phyloP scores from a whole-genome alignment of 2,888 invertebrate species.

The Cataglyphis albicans region DNA sequence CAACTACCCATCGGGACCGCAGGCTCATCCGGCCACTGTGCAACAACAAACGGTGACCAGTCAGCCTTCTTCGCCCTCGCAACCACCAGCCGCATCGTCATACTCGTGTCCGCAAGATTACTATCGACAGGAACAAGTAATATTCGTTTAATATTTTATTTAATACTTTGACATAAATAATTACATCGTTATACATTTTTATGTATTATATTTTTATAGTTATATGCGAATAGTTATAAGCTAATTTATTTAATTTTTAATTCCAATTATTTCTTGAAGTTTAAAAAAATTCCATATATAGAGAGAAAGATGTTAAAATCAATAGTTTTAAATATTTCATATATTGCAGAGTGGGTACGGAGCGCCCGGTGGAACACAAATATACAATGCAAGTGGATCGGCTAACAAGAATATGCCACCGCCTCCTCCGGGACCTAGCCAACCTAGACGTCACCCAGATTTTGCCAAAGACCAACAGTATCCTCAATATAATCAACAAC shows the following conservation, averaged over 20 bases:
- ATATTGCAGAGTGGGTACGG: slow-evolving; percentile 81
- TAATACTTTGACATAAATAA: slow-evolving; percentile 59
- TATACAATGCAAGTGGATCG: slow-evolving; percentile 86
- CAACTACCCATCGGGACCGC: slow-evolving; percentile 88
- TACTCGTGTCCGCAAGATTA: slow-evolving; percentile 86
- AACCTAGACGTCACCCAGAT: slow-evolving; percentile 93
- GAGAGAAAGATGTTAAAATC: background rate
- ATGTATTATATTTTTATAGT: background rate
- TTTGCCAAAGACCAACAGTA: slow-evolving; percentile 92
- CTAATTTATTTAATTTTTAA: background rate
- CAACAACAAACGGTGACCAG: slow-evolving; percentile 90
- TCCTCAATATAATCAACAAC: slow-evolving; percentile 89
- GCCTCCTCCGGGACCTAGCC: slow-evolving; percentile 88
- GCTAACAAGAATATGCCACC: slow-evolving; percentile 89
- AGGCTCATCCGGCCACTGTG: slow-evolving; percentile 86
- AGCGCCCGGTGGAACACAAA: slow-evolving; percentile 84
- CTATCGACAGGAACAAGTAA: slow-evolving; percentile 88
- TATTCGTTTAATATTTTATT: slow-evolving; percentile 45
- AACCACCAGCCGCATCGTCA: slow-evolving; percentile 89
- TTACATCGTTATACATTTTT: background rate
- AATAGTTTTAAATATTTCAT: slow-evolving; percentile 12
- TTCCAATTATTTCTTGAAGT: background rate
- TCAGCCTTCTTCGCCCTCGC: slow-evolving; percentile 92
- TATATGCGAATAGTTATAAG: background rate
- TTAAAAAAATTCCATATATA: background rate